Evolutionary conservation across 2,797 vertebrate genomes (phyloP), one percentile per base, ranked within the genome.

Genomic region (Borostomias antarcticus): DNA sequence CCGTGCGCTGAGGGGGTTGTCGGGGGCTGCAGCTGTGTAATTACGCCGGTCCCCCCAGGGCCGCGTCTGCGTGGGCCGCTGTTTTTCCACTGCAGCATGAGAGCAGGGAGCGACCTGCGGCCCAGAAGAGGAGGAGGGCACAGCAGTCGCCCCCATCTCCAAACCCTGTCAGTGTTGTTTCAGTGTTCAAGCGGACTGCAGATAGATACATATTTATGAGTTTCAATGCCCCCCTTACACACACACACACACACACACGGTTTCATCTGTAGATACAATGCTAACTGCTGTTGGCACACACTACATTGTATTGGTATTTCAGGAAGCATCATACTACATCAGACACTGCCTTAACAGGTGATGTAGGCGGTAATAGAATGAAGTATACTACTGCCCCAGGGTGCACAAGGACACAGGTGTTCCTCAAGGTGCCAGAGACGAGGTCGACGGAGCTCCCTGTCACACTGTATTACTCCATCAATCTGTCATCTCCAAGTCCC

Each of bases 391-490:
- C 58, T 63, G 77, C 78, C 77, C 77, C 0, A 69, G 82, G 80
- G 81, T 84, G 76, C 72, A 74, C 77, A 81, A 88, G 90, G 89
- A 91, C 89, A 87, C 89, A 89, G 88, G 87, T 92, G 89, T 80
- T 84, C 73, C 85, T 82, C 73, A 75, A 86, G 86, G 87, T 84
- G 70, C 78, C 64, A 83, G 45, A 81, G 87, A 84, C 85, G 83
- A 83, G 87, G 85, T 84, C 77, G 81, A 75, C 74, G 59, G 85
- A 85, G 80, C 78, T 79, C 69, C 77, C 88, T 88, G 86, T 92
- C 89, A 91, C 82, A 88, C 73, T 69, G 74, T 68, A 84, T 91
- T 90, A 92, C 83, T 64, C 82, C 89, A 88, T 91, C 90, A 90
- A 90, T 89, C 89, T 86, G 85, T 91, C 84, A 85, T 85, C 83